phyloP scores from a whole-genome alignment of 2,113 vertebrate genomes.

The Pachycephala philippinensis region DNA sequence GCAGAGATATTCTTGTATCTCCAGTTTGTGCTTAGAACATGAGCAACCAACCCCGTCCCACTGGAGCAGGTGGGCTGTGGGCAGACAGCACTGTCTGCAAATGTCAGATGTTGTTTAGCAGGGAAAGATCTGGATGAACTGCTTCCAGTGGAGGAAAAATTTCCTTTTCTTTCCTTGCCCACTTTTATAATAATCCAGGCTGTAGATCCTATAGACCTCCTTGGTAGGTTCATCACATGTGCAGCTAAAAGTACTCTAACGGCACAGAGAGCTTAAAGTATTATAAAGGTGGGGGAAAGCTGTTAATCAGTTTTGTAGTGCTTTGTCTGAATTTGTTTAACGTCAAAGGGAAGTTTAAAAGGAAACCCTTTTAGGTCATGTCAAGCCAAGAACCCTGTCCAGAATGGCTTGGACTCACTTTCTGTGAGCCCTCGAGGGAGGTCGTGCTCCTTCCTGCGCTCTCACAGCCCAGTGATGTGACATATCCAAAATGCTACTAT shows the following conservation, averaged over 20 bases:
- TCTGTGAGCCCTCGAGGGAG: neutral
- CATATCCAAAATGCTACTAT: neutral
- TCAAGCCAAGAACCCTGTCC: neutral
- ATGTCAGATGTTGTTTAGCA: neutral
- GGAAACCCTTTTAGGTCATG: neutral
- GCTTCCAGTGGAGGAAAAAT: neutral
- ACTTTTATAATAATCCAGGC: neutral
- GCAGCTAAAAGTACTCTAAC: neutral
- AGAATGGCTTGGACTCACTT: neutral
- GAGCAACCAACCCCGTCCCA: neutral
- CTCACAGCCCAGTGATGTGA: fast-evolving
- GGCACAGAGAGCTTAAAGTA: neutral
- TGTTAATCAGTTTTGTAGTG: neutral
- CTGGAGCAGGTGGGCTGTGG: neutral
- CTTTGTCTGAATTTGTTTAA: neutral
- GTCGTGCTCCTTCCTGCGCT: fast-evolving
- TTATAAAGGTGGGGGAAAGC: neutral
- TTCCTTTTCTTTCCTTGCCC: neutral
- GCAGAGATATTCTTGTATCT: neutral
- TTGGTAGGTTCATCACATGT: neutral
- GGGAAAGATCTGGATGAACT: neutral
- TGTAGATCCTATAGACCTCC: neutral
- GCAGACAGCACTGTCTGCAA: neutral
- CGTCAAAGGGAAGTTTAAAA: neutral
- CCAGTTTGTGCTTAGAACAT: neutral